These are phyloP conservation scores for Trissoscelio sp. DNA, from an alignment of 2,888 invertebrate species.

Conservation along the genomic window DNA sequence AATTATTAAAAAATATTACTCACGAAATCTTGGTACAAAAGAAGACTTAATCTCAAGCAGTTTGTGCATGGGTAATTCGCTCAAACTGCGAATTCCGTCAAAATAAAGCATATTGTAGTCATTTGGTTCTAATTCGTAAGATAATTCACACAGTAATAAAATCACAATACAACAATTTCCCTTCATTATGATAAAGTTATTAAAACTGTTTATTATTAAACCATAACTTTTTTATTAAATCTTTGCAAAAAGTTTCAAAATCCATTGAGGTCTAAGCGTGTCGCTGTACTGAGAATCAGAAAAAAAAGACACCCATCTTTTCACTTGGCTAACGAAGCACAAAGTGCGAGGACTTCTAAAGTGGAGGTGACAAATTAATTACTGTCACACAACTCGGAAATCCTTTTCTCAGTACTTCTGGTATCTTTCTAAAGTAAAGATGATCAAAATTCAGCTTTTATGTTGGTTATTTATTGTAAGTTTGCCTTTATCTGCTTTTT, in stretches of 20 bases:
- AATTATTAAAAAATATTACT: constrained; percentile 45
- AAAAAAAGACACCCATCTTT: constrained; percentile 41
- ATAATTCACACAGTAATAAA: constrained; percentile 17
- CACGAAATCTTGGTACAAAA: constrained; percentile 76
- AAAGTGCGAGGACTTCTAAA: constrained; percentile 25
- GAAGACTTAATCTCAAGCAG: constrained; percentile 87
- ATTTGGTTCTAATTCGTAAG: constrained; percentile 4
- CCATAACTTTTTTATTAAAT: background rate
- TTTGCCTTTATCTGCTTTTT: constrained; percentile 32
- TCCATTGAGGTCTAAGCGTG: constrained; percentile 16
- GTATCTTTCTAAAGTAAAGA: constrained; percentile 50
- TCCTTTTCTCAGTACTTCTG: constrained; percentile 47
- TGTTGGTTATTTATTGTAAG: constrained; percentile 33
- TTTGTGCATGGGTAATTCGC: constrained; percentile 88
- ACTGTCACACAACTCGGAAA: constrained; percentile 5
- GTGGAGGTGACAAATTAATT: constrained; percentile 2
- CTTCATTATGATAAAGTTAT: constrained; percentile 46
- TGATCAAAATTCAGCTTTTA: constrained; percentile 50
- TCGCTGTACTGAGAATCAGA: constrained; percentile 20
- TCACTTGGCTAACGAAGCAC: constrained; percentile 72
- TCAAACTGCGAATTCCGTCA: constrained; percentile 84
- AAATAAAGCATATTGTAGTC: constrained; percentile 70
- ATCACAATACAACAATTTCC: constrained; percentile 33
- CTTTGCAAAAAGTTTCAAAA: background rate
- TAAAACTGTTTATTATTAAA: no score